phyloP scores from a whole-genome alignment of 2,888 invertebrate genomes.

The Acleris cristana region DNA sequence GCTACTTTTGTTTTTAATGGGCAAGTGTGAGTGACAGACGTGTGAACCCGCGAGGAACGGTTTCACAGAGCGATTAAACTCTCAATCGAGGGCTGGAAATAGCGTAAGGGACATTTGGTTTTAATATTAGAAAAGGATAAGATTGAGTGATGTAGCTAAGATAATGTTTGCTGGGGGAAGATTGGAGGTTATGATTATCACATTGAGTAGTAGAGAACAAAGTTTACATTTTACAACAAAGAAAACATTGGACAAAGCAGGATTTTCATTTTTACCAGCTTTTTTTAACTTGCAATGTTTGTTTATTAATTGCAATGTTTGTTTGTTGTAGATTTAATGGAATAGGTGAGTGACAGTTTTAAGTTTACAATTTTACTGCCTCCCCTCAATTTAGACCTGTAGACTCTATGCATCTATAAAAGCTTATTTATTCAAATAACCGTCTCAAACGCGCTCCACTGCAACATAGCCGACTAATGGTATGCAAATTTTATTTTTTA shows the following conservation, averaged over 20 bases:
- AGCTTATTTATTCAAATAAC: constrained; percentile 50
- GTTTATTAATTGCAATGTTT: too few species aligned
- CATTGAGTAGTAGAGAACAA: too few species aligned
- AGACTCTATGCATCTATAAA: constrained; percentile 52
- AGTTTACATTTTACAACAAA: too few species aligned
- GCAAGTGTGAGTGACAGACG: constrained; percentile 66
- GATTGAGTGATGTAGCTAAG: constrained; percentile 23
- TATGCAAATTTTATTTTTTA: constrained; percentile 80
- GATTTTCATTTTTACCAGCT: too few species aligned
- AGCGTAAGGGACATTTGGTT: constrained; percentile 41
- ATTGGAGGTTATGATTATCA: too few species aligned
- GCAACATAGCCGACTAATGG: constrained; percentile 55
- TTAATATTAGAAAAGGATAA: constrained; percentile 38
- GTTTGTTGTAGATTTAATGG: too few species aligned
- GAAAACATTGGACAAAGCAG: too few species aligned
- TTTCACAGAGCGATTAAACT: constrained; percentile 67
- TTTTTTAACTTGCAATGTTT: too few species aligned
- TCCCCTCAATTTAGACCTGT: constrained; percentile 8
- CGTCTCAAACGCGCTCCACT: constrained; percentile 1
- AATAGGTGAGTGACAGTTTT: too few species aligned
- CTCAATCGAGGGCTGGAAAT: constrained; percentile 43
- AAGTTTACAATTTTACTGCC: too few species aligned
- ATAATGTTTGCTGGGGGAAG: not conserved
- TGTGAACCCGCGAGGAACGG: constrained; percentile 67
- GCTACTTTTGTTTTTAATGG: constrained; percentile 61